Evolutionary conservation across 2,797 vertebrate species (phyloP).

Genomic region (Heterohyrax brucei): DNA sequence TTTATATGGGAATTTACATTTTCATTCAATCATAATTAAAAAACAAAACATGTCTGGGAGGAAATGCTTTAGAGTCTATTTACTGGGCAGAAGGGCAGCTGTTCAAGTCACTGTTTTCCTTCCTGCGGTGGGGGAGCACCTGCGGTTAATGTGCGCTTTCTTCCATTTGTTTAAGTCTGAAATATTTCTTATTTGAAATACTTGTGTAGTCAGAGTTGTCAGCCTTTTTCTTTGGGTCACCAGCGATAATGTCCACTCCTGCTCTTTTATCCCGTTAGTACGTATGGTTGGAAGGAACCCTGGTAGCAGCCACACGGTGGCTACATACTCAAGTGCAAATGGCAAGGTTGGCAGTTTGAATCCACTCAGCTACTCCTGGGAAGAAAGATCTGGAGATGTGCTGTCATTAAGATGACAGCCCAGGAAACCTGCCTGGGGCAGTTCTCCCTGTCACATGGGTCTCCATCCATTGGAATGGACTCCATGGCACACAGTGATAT

Average conservation of each 20-base stretch:
- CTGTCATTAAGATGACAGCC: background rate
- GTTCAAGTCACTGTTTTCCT: background rate
- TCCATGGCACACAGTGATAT: too few species aligned
- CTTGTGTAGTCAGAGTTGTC: background rate
- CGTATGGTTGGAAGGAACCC: background rate
- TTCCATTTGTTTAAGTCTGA: background rate
- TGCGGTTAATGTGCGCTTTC: too few species aligned
- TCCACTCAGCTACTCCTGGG: background rate
- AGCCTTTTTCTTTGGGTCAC: background rate
- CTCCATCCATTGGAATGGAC: background rate
- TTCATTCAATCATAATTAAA: too few species aligned
- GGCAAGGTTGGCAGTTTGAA: background rate
- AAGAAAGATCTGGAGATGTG: background rate
- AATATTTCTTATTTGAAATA: background rate
- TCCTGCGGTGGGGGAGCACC: accelerated
- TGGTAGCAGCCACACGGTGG: background rate
- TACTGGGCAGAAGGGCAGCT: too few species aligned
- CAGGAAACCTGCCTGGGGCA: background rate
- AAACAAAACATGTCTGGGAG: background rate
- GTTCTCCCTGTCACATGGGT: background rate
- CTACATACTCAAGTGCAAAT: background rate
- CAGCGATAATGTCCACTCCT: too few species aligned
- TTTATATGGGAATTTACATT: too few species aligned
- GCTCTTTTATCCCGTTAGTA: too few species aligned
- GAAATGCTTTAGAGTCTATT: background rate